Evolutionary conservation across 2,888 invertebrate genomes (phyloP).

Genomic region (Girardia tigrina): DNA sequence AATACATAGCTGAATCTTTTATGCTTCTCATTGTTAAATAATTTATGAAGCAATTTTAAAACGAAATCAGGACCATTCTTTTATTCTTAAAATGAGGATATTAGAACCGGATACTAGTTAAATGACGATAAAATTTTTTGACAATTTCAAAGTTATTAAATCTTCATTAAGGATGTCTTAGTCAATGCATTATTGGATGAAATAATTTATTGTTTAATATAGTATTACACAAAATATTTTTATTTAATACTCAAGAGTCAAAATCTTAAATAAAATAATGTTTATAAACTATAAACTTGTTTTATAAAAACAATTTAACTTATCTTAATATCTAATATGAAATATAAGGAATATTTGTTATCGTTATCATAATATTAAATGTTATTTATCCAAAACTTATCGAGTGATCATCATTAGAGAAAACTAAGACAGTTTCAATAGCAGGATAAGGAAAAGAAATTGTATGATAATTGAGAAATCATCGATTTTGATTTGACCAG

Average conservation of each 20-base stretch:
- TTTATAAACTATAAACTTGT: no score
- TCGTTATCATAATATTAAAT: not conserved
- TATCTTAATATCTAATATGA: not conserved
- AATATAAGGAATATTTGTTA: not conserved
- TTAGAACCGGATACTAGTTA: not conserved
- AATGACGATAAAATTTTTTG: not conserved
- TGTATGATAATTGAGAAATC: not conserved
- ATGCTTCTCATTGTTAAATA: not conserved
- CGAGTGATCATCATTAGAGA: not conserved
- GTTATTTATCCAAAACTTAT: not conserved
- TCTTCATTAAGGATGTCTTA: not conserved
- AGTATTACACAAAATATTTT: no score
- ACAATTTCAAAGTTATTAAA: not conserved
- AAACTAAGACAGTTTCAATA: not conserved
- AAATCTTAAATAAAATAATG: no score
- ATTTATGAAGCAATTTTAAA: not conserved
- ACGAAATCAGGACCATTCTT: not conserved
- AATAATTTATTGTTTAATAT: no score
- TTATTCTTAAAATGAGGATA: not conserved
- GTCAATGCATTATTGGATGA: not conserved
- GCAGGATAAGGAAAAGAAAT: not conserved
- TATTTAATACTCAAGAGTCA: no score
- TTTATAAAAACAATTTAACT: not conserved
- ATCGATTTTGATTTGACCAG: not conserved
- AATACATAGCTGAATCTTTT: not conserved